Base-by-base conservation (phyloP, 2,888 invertebrate genomes). In the Sinelater perroti region DNA sequence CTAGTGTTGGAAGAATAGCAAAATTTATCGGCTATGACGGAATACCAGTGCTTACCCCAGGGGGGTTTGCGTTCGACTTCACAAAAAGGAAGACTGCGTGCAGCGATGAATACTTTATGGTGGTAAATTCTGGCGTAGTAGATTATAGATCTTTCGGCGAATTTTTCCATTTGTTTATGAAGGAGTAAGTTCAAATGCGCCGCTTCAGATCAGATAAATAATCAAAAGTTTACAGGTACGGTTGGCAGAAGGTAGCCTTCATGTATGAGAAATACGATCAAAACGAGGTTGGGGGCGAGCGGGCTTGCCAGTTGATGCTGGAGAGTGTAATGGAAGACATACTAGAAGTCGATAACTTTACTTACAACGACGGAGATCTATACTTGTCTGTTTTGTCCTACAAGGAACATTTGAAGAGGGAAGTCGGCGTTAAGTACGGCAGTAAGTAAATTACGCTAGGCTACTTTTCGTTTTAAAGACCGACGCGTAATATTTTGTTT, bases 31-130 rank as follows among this genome's bases (percentile, higher is more conserved):
- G 88, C 24, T 83, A 82, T 18, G 86, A 89, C 4, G 88, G 87
- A 5, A 86, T 85, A 0, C 93, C 94, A 0, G 76, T 93, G 8
- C 80, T 95, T 46, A 90, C 93, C 0, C 89, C 91, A 0, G 93
- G 92, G 0, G 94, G 90, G 0, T 86, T 91, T 57, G 88, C 90
- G 0, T 87, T 83, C 67, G 93, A 93, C 76, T 94, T 93, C 73
- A 87, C 87, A 18, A 79, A 82, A 47, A 81, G 84, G 11, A 93
- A 93, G 74, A 86, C 82, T 1, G 79, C 80, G 1, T 89, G 88
- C 67, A 77, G 80, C 0, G 85, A 90, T 65, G 93, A 94, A 75
- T 93, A 87, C 75, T 90, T 88, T 72, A 88, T 92, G 86, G 79
- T 91, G 24, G 83, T 91, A 2, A 83, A 92, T 51, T 82, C 89